A percentile compares a stretch with the other conserved stretches of the same genome.
These are phyloP conservation scores for Orycteropus afer DNA, from an alignment of 2,113 vertebrate species.

Conservation along the genomic window DNA sequence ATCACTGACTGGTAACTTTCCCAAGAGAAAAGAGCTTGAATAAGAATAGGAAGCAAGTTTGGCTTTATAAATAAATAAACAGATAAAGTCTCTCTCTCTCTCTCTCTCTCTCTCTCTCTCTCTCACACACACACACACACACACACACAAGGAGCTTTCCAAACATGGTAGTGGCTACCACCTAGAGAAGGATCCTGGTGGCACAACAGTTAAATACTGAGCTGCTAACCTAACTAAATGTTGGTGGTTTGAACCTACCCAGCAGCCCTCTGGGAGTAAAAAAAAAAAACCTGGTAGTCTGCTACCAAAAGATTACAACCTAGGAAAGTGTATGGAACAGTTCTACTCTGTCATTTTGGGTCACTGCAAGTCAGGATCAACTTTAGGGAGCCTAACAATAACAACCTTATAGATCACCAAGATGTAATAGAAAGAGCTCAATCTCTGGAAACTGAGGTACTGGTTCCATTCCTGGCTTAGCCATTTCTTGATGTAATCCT, in stretches of 20 bases:
- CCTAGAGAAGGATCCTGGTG: neutral
- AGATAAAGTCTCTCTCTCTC: neutral
- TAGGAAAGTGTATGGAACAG: no score
- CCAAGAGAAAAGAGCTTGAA: slow-evolving; percentile 16
- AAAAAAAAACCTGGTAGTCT: no score
- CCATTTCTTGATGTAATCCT: neutral
- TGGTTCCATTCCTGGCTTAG: neutral
- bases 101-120: no score
- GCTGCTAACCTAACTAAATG: no score
- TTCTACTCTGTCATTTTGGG: no score
- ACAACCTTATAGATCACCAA: neutral
- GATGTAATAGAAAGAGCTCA: accelerated
- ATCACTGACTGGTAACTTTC: slow-evolving; percentile 21
- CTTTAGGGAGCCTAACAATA: neutral
- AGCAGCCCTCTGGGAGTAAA: no score
- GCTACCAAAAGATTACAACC: no score
- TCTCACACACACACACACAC: neutral
- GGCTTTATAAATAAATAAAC: neutral
- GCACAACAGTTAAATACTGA: no score
- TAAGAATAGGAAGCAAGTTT: neutral
- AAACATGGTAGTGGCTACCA: neutral
- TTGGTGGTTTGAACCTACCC: no score
- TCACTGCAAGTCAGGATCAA: neutral
- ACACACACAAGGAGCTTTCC: neutral
- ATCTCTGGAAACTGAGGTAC: neutral